These are phyloP conservation scores for Ophioderma brevispina DNA, from an alignment of 35 echinoderm and acorn worm species.

Conservation along the genomic window DNA sequence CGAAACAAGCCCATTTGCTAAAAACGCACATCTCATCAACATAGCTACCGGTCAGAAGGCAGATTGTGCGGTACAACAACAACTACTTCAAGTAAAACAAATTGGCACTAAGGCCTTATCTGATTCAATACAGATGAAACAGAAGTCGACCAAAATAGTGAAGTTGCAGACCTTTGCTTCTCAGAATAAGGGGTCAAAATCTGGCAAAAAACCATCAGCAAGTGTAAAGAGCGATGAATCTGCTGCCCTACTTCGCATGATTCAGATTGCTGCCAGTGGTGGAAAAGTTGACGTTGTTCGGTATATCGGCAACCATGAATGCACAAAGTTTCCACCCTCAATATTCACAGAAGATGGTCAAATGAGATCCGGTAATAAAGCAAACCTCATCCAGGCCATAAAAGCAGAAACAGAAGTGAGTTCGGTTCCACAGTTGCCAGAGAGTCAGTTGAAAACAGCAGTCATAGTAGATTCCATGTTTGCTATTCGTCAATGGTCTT, in stretches of 20 bases:
- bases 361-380: slow-evolving; percentile 21
- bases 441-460: too few species aligned
- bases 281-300: slow-evolving; percentile 21
- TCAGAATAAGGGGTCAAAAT: slow-evolving; percentile 9
- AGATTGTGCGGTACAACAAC: background rate
- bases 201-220: background rate
- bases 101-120: background rate
- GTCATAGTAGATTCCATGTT: too few species aligned
- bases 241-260: slow-evolving; percentile 28
- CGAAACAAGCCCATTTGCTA: slow-evolving; percentile 25
- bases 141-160: slow-evolving; percentile 3
- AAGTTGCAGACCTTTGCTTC: slow-evolving; percentile 24
- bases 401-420: slow-evolving; percentile 25
- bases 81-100: slow-evolving; percentile 14
- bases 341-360: background rate
- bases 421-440: too few species aligned
- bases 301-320: slow-evolving; percentile 24
- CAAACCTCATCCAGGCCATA: slow-evolving; percentile 8
- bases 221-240: slow-evolving; percentile 23
- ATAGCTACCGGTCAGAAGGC: slow-evolving; percentile 24
- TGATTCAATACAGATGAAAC: background rate
- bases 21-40: background rate
- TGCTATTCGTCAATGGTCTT: too few species aligned
- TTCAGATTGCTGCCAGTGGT: slow-evolving; percentile 34
- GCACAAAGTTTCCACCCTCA: background rate